Evolutionary conservation across 1,140 invertebrate species (phyloP).

Genomic region (Cyphomyrmex costatus): DNA sequence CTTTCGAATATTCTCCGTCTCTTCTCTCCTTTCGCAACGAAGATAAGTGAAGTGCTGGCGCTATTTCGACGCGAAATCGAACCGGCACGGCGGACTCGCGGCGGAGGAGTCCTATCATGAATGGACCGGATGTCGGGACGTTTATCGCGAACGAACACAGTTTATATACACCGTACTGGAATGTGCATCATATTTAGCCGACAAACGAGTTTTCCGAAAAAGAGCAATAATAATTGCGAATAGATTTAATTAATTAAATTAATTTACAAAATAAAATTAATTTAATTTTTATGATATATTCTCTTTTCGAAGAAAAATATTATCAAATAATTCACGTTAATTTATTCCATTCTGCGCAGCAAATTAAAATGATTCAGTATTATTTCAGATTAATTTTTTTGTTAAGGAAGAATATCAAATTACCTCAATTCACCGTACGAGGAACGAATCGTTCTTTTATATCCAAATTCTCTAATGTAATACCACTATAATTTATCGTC

Average conservation of each 20-base stretch:
- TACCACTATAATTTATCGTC: not conserved
- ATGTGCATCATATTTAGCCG: not conserved
- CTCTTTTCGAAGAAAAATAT: not conserved
- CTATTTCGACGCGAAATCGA: constrained; percentile 23
- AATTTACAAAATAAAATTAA: no score
- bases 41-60: constrained; percentile 43
- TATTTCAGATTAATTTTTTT: not conserved
- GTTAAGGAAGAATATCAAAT: constrained; percentile 2
- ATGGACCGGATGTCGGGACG: constrained; percentile 50
- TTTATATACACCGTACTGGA: constrained; percentile 13
- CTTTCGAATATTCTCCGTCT: constrained; percentile 1
- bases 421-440: not conserved
- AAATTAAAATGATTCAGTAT: not conserved
- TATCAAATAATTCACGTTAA: not conserved
- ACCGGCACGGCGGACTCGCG: not conserved
- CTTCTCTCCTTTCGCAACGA: constrained; percentile 6
- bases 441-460: not conserved
- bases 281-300: not conserved
- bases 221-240: not conserved
- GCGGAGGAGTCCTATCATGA: constrained; percentile 29
- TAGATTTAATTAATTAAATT: not conserved
- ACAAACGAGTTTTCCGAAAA: not conserved
- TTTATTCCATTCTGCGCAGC: not conserved
- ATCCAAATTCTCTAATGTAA: not conserved
- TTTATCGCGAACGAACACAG: constrained; percentile 1